These are phyloP conservation scores for Prenolepis imparis DNA, from an alignment of 2,888 invertebrate genomes.

Conservation along the genomic window DNA sequence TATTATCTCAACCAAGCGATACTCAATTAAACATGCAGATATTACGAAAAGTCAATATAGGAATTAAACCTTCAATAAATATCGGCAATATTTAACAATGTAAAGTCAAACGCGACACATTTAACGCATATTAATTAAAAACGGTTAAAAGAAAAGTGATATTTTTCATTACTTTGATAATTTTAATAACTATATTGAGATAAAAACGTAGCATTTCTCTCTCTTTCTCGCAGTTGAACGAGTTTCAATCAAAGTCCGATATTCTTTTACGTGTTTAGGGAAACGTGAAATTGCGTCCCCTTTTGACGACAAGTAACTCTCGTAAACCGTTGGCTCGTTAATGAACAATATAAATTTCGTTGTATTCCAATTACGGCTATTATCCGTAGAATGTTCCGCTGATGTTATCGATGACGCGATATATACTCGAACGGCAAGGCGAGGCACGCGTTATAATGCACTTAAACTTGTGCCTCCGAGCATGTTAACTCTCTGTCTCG, in stretches of 20 bases:
- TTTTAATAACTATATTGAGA: neutral
- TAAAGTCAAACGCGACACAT: neutral
- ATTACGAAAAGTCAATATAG: constrained; percentile 11
- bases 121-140: constrained; percentile 18
- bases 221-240: neutral
- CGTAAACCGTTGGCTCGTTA: constrained; percentile 3
- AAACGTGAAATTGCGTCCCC: constrained; percentile 6
- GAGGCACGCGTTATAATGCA: constrained; percentile 68
- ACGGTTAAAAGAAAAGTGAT: neutral
- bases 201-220: neutral
- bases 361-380: constrained; percentile 42
- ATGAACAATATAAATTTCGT: constrained; percentile 44
- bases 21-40: constrained; percentile 15
- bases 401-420: constrained; percentile 70
- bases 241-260: neutral
- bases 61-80: constrained; percentile 45
- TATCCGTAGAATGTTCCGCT: constrained; percentile 64
- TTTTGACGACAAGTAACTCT: neutral
- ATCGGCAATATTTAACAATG: constrained; percentile 25
- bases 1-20: neutral
- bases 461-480: constrained; percentile 71
- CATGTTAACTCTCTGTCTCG: constrained; percentile 70
- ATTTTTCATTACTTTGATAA: neutral
- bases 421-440: constrained; percentile 59
- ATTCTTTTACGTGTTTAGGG: neutral